Base-by-base conservation (phyloP, 2,797 vertebrate species). In the Sarcoramphus papa region DNA sequence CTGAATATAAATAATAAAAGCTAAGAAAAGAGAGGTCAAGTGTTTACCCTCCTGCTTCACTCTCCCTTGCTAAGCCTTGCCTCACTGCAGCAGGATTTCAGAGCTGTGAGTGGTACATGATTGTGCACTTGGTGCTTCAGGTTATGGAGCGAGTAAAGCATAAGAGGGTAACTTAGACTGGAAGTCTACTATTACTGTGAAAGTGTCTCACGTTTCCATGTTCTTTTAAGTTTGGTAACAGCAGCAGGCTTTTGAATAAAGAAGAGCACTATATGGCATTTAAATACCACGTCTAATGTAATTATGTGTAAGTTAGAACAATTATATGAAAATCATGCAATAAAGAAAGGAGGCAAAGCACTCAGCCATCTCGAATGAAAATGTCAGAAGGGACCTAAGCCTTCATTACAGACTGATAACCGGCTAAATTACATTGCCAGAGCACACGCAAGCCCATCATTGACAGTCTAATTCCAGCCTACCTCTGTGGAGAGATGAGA, bases 231-330 rank as follows among this genome's bases (percentile, higher is more conserved):
- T 56, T 33, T 76, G 64, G 35, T 82, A 90, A 81, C 57, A 90
- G 65, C 35, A 72, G 21, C 33, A 76, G 33, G 35, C 20, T 75
- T 90, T 57, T 63, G 62, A 86, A 59, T 35, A 31, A 84, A 88
- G 63, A 43, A 35, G 50, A 74, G 25, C 18, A 14, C 63, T 90
- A 21, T 40, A 65, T 37, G 28, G 51, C 40, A 41, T 84, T 95
- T 91, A 70, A 95, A 92, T 31, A 85, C 37, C 54, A 90, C 48
- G 76, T 67, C 89, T 93, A 90, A 92, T 62, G 30, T 70, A 91
- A 93, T 91, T 92, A 74, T 6, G 37, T 74, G 31, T 78, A 91
- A 94, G 60, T 86, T 88, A 69, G 69, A 95, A 92, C 70, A 94
- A 92, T 92, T 91, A 92, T 51, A 73, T 73, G 79, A 91, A 94